A percentile compares a stretch with the other conserved stretches of the same genome.
These are phyloP conservation scores for Myiozetetes cayanensis DNA, from an alignment of 2,113 vertebrate genomes.

Conservation along the genomic window DNA sequence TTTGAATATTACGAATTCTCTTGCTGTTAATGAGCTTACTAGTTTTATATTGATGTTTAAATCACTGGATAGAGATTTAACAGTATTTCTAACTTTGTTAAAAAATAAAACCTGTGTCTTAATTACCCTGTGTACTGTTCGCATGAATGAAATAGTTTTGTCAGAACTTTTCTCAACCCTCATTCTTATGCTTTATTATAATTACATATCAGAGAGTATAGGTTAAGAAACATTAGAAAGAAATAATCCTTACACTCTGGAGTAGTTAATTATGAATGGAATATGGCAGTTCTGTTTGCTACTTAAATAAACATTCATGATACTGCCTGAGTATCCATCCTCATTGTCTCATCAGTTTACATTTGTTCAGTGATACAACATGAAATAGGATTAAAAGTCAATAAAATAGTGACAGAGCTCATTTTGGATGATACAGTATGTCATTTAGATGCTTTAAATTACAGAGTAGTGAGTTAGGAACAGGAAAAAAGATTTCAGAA, in stretches of 20 bases:
- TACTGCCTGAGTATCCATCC: not conserved
- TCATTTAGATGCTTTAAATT: slow-evolving; percentile 45
- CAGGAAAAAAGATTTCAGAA: not conserved
- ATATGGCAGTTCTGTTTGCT: not conserved
- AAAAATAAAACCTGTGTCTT: slow-evolving; percentile 28
- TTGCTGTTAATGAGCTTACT: slow-evolving; percentile 14
- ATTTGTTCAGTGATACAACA: not conserved
- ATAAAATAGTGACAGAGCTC: not conserved
- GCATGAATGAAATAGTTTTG: not conserved
- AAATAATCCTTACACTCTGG: not conserved
- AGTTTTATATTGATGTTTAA: slow-evolving; percentile 39
- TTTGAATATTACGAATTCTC: not conserved
- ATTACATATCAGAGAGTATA: not conserved
- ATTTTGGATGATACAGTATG: not conserved
- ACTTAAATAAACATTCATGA: not conserved
- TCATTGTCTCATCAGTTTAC: not conserved
- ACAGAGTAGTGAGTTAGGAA: slow-evolving; percentile 16
- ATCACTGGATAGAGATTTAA: slow-evolving; percentile 1
- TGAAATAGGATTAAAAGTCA: not conserved
- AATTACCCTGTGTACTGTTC: not conserved
- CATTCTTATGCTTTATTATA: not conserved
- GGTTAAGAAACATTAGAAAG: not conserved
- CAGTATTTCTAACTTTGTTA: slow-evolving; percentile 28
- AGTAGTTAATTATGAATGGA: not conserved
- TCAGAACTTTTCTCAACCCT: slow-evolving; percentile 6